Base-by-base conservation (phyloP, 2,797 vertebrate species). In the Apogon talboti region DNA sequence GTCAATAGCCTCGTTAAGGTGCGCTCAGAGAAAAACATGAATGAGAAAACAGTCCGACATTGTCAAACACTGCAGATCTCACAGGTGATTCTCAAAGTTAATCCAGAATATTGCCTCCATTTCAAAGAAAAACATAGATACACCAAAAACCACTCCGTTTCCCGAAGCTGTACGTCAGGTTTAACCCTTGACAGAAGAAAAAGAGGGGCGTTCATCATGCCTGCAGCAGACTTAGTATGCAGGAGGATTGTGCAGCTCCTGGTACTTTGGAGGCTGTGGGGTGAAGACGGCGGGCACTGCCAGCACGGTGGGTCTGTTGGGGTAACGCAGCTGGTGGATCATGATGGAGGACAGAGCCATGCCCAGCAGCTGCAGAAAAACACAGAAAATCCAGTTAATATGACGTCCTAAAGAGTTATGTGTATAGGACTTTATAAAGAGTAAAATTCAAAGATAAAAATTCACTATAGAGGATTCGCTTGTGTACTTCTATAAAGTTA, bases 331-430 rank as follows among this genome's bases (percentile, higher is more conserved):
- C 73, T 89, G 88, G 58, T 84, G 69, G 78, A 91, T 79, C 38
- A 90, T 80, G 46, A 81, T 0, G 37, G 83, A 81, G 24, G 87
- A 88, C 53, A 91, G 69, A 1, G 12, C 41, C 67, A 85, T 10
- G 1, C 87, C 89, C 1, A 89, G 50, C 28, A 91, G 21, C 89
- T 91, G 81, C 4, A 69, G 28, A 10, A 19, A 6, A 6, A 72
- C 24, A 48, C 18, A 21, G n/a, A 0, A 18, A 11, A 30, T 28
- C 2, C 13, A 6, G 45, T 41, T 57, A 41, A 49, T 10, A 3
- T 9, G 9, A 35, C 10, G 33, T 28, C 24, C 24, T 28, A 28
- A 28, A 21, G 19, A 21, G 24, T 28, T 28, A 28, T 4, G 6
- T 28, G 24, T 28, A 28, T 28, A 28, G 3, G 6, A 28, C 4